phyloP scores from a whole-genome alignment of 2,797 vertebrate species.

The Semaprochilodus insignis region DNA sequence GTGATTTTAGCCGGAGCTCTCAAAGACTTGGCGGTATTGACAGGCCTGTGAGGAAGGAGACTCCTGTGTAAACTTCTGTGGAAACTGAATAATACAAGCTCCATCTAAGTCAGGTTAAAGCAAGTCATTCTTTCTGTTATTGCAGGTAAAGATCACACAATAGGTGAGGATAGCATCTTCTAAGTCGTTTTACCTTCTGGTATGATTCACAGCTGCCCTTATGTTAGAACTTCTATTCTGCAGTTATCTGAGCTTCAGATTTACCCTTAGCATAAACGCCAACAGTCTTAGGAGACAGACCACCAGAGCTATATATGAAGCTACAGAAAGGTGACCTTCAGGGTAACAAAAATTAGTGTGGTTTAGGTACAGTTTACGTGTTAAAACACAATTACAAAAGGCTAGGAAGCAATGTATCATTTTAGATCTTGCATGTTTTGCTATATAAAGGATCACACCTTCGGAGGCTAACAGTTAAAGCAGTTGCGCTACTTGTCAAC shows the following conservation, averaged over 20 bases:
- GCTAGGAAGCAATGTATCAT: no score
- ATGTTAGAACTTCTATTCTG: not conserved
- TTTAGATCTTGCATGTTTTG: no score
- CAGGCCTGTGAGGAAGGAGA: conserved; percentile 68
- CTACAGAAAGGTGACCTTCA: not conserved
- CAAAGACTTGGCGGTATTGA: conserved; percentile 76
- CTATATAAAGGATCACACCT: no score
- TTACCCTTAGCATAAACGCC: not conserved
- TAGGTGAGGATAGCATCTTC: conserved; percentile 4
- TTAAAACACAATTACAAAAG: no score
- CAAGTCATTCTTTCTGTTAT: not conserved
- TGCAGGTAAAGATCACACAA: conserved; percentile 32
- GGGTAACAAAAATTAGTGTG: not conserved
- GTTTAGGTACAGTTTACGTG: not conserved
- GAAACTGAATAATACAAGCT: conserved; percentile 41
- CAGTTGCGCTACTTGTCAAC: no score
- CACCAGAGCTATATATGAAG: not conserved
- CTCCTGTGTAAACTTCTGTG: conserved; percentile 70
- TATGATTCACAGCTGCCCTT: conserved; percentile 1
- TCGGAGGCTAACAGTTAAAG: no score
- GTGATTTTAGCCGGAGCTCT: conserved; percentile 71
- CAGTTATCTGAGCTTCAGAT: not conserved
- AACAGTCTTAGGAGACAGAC: not conserved
- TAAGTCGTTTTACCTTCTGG: not conserved
- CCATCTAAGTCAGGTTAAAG: conserved; percentile 34